Evolutionary conservation across 2,888 invertebrate species (phyloP), one percentile per base, ranked within the genome.

Genomic region (Rhingia rostrata): DNA sequence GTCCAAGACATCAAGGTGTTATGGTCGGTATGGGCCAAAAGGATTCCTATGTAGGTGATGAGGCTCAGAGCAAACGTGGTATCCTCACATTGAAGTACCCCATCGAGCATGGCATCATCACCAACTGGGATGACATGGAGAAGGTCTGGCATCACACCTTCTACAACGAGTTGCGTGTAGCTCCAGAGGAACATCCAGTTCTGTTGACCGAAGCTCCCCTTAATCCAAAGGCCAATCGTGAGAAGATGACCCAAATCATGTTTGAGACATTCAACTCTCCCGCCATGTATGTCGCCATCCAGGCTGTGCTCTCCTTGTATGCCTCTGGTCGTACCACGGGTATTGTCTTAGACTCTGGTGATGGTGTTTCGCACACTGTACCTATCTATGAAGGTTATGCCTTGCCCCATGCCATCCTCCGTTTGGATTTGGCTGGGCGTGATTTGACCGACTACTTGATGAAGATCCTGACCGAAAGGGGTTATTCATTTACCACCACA

Each of bases 1-100:
- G 97, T 90, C 97, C 97, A 86, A 95, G 97, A 90, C 97, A 98
- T 93, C 97, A 97, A 93, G 97, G 97, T 88, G 96, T 97, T 89
- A 98, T 98, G 98, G 98, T 98, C 89, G 98, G 98, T 91, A 98
- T 98, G 98, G 98, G 98, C 88, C 98, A 98, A 93, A 98, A 98
- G 93, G 98, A 98, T 93, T 96, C 96, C 88, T 98, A 98, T 92
- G 98, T 98, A 75, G 98, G 98, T 73, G 98, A 98, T 92, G 98
- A 98, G 93, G 98, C 98, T 89, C 98, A 98, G 93, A 96, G 96
- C 94, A 98, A 98, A 93, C 94, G 98, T 93, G 98, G 98, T 93
- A 98, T 98, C 93, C 95, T 98, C 89, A 98, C 98, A 87, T 93
- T 98, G 92, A 98, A 98, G 92, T 98, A 98, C 93, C 98, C 98